These are phyloP conservation scores for Sitta europaea DNA, from an alignment of 2,113 vertebrate species.

Conservation along the genomic window DNA sequence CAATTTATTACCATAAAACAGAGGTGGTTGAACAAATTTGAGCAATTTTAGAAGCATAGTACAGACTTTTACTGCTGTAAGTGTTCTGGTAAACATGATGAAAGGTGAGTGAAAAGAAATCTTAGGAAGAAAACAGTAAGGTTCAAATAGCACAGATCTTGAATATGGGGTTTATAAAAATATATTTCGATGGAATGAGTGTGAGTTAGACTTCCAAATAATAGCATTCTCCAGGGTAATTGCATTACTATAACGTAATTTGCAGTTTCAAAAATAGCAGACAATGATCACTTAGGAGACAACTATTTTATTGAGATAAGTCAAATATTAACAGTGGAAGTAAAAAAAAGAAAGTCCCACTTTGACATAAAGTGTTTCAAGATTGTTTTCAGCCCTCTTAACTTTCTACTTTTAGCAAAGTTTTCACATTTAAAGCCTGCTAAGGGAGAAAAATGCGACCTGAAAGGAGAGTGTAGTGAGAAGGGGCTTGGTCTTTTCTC, in stretches of 20 bases:
- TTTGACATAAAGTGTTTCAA: background rate
- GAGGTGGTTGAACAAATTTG: background rate
- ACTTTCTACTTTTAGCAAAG: background rate
- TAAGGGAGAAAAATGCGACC: background rate
- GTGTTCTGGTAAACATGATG: background rate
- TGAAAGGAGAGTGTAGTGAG: background rate
- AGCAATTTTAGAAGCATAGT: background rate
- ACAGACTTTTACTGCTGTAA: background rate
- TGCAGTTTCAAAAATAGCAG: background rate
- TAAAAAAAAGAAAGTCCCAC: background rate
- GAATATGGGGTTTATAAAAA: background rate
- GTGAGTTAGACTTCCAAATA: background rate
- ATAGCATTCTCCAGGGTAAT: background rate
- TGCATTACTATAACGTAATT: background rate
- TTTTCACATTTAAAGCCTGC: background rate
- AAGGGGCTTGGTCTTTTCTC: rapidly evolving
- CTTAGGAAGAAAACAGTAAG: background rate
- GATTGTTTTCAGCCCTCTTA: background rate
- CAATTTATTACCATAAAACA: background rate
- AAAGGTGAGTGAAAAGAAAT: background rate
- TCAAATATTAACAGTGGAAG: background rate
- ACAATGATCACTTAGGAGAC: background rate
- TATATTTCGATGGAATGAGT: background rate
- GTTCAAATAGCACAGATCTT: background rate
- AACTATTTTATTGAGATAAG: background rate